Percentiles rank a stretch among this genome's conserved stretches.
phyloP scores from a whole-genome alignment of 92 coral and sea anemone genomes.

The Porites cylindrica region DNA sequence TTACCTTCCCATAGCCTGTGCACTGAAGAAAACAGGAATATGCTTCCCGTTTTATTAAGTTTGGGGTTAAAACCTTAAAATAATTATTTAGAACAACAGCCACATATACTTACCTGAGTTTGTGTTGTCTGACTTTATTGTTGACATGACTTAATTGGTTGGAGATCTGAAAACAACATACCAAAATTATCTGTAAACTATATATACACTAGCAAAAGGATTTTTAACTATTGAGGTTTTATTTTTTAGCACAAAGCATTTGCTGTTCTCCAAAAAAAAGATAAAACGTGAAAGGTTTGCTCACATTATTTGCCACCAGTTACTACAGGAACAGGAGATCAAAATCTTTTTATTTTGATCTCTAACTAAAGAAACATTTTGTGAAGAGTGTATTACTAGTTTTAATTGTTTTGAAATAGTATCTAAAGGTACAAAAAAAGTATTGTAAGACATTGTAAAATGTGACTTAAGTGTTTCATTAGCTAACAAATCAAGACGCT shows the following conservation, averaged over 20 bases:
- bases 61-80: neutral
- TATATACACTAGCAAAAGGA: neutral
- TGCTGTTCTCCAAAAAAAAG: neutral
- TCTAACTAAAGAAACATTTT: conserved; percentile 23
- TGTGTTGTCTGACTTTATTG: neutral
- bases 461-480: too few species aligned
- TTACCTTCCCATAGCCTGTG: neutral
- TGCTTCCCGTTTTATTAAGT: conserved; percentile 8
- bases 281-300: conserved; percentile 14
- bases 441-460: neutral
- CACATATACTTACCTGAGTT: conserved; percentile 31
- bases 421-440: neutral
- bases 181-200: neutral
- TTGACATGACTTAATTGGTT: conserved; percentile 22
- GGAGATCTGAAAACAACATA: conserved; percentile 22
- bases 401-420: neutral
- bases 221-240: neutral
- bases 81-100: neutral
- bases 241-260: conserved; percentile 16
- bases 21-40: conserved; percentile 20
- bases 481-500: too few species aligned
- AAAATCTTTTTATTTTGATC: conserved; percentile 12
- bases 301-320: conserved; percentile 7
- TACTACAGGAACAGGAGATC: conserved; percentile 15
- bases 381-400: neutral